Base-by-base conservation (phyloP, 2,797 vertebrate genomes). In the Hyperoplus immaculatus region DNA sequence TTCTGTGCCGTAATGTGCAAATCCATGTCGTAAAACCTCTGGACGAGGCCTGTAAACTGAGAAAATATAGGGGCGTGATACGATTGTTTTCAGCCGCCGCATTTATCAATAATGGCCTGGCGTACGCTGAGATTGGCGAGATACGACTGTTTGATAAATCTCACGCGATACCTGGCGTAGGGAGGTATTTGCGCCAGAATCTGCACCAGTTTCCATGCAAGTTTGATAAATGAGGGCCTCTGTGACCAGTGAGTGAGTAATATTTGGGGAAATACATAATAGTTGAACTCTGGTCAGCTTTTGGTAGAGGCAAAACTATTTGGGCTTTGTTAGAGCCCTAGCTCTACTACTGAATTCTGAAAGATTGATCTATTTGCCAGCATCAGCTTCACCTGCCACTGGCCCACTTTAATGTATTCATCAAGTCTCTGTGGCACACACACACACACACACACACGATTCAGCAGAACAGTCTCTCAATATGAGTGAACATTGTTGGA, bases 391-490 rank as follows among this genome's bases (percentile, higher is more conserved):
- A 75, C 43, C 70, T 73, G 15, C 15, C 67, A 54, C 60, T 3
- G 64, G 18, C 51, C 8, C 8, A 29, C 8, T 36, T 69, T 69
- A 71, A 77, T 82, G 74, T 70, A 73, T 75, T 80, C 47, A 77
- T 70, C 12, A 50, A 43, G 43, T 45, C 41, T 66, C 69, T 56
- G 42, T 45, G 45, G 57, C 59, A 38, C 53, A 72, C 71, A 66
- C 51, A 58, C n/a, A 56, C 65, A 77, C 56, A 55, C 8, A 62
- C 50, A n/a, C 53, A 18, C 61, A 66, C 38, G 15, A 60, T 43
- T 73, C 13, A 64, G 42, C 70, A 75, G 63, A 80, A 14, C 38
- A 55, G 49, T 56, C 45, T 57, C 56, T 42, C 41, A 66, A 64
- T 14, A 14, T 38, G 46, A 69, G 58, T 41, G 64, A 43, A 72